These are phyloP conservation scores for Drosophila diplacantha DNA, from an alignment of 2,888 invertebrate species.

Conservation along the genomic window DNA sequence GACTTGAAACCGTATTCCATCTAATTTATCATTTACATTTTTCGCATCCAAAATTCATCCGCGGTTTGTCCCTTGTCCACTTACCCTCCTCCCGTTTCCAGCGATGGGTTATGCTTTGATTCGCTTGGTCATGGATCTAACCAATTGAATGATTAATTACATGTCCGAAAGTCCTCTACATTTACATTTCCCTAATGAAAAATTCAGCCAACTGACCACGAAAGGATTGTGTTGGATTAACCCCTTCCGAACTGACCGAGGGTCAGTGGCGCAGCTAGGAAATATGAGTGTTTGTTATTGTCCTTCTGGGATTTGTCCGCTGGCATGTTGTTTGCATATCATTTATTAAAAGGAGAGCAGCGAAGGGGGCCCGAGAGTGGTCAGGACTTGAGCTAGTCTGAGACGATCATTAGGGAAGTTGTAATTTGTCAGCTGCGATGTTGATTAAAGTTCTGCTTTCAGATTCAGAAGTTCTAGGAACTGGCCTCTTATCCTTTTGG, in stretches of 20 bases:
- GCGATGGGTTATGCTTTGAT: conserved; percentile 54
- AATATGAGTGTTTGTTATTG: conserved; percentile 65
- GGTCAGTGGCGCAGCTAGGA: conserved; percentile 50
- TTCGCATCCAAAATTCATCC: conserved; percentile 27
- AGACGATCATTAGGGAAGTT: conserved; percentile 6
- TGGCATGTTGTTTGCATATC: conserved; percentile 60
- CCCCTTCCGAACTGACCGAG: conserved; percentile 56
- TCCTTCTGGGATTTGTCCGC: conserved; percentile 50
- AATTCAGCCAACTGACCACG: conserved; percentile 56
- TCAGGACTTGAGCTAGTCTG: conserved; percentile 30
- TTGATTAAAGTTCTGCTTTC: background rate
- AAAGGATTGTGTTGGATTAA: conserved; percentile 51
- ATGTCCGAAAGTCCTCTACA: conserved; percentile 41
- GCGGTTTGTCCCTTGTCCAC: conserved; percentile 42
- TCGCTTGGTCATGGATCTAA: conserved; percentile 58
- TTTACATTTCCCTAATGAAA: conserved; percentile 30
- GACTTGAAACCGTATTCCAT: background rate
- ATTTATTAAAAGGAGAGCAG: conserved; percentile 48
- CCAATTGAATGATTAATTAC: conserved; percentile 66
- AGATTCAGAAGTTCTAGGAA: conserved; percentile 9
- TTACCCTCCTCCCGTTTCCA: conserved; percentile 38
- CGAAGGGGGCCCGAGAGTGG: conserved; percentile 11
- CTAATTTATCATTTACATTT: conserved; percentile 8
- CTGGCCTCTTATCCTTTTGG: background rate
- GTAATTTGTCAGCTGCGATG: conserved; percentile 13